Evolutionary conservation across 92 coral and sea anemone species (phyloP).

Genomic region (Hydrozoanthus gracilis): DNA sequence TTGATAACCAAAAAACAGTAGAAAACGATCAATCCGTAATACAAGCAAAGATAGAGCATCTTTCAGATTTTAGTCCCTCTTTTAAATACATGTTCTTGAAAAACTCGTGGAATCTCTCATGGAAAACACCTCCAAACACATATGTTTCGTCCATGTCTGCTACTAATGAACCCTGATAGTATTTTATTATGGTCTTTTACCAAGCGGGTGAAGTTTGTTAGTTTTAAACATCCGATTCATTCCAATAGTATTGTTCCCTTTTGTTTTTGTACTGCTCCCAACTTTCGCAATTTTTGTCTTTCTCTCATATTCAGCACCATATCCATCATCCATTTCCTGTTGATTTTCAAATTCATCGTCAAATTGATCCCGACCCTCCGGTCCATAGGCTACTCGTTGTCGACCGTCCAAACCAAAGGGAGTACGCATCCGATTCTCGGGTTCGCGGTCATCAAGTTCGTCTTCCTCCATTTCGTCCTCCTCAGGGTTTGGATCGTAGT

Average conservation of each 20-base stretch:
- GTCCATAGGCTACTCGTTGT: neutral
- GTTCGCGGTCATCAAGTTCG: slow-evolving; percentile 12
- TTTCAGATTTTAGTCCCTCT: too few relatives aligned
- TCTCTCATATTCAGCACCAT: slow-evolving; percentile 70
- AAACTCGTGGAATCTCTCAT: too few relatives aligned
- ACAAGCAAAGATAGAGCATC: too few relatives aligned
- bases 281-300: slow-evolving; percentile 78
- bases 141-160: too few relatives aligned
- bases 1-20: too few relatives aligned
- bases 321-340: slow-evolving; percentile 74
- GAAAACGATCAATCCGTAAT: too few relatives aligned
- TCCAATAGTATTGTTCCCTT: neutral
- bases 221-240: neutral
- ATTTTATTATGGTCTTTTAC: too few relatives aligned
- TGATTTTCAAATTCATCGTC: slow-evolving; percentile 62
- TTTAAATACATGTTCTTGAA: too few relatives aligned
- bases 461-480: slow-evolving; percentile 32
- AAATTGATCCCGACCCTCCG: slow-evolving; percentile 41
- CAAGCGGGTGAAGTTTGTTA: neutral
- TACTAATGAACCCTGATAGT: too few relatives aligned
- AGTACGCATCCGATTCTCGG: slow-evolving; percentile 7
- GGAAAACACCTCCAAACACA: too few relatives aligned
- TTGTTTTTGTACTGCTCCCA: slow-evolving; percentile 45
- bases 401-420: slow-evolving; percentile 51
- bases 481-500: slow-evolving; percentile 61